Base-by-base conservation (phyloP, 2,888 invertebrate species). In the Caenorhabditis macrosperma region DNA sequence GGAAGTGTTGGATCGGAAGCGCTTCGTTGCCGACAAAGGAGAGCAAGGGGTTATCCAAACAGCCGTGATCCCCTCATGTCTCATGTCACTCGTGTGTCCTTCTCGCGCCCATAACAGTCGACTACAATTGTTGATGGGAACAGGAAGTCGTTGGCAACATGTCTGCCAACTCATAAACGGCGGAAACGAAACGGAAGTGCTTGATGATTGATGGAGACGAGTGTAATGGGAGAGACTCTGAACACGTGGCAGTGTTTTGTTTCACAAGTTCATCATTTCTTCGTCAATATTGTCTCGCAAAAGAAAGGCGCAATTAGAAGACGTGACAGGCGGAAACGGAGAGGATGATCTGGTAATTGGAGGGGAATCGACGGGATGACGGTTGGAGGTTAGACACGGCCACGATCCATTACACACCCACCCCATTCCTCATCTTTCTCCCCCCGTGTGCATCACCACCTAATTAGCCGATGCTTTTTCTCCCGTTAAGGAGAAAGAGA, bases 331-430 rank as follows among this genome's bases (percentile, higher is more conserved):
- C 24, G 10, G 48, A 24, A 48, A 24, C 10, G 48, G 28, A n/a
- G n/a, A n/a, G 26, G 28, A 52, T 52, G 52, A 52, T 52, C 52
- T 52, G 52, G 28, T 52, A 52, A 52, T 52, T 52, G 52, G 50
- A 26, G 26, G 50, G 50, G 26, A 50, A 50, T 26, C 26, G 26
- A 12, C 41, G 20, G 9, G 46, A 2, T n/a, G 46, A 46, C n/a
- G 33, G 33, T n/a, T 46, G n/a, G n/a, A n/a, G n/a, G n/a, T n/a
- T n/a, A n/a, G n/a, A n/a, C n/a, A n/a, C n/a, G n/a, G n/a, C n/a
- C n/a, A n/a, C n/a, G n/a, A n/a, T n/a, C n/a, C n/a, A n/a, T n/a
- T n/a, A n/a, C n/a, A n/a, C n/a, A n/a, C n/a, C n/a, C n/a, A n/a
- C n/a, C n/a, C n/a, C n/a, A n/a, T n/a, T n/a, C n/a, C n/a, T n/a